These are phyloP conservation scores for Melanotaenia pygmaea DNA, from an alignment of 2,797 vertebrate species.

Conservation along the genomic window DNA sequence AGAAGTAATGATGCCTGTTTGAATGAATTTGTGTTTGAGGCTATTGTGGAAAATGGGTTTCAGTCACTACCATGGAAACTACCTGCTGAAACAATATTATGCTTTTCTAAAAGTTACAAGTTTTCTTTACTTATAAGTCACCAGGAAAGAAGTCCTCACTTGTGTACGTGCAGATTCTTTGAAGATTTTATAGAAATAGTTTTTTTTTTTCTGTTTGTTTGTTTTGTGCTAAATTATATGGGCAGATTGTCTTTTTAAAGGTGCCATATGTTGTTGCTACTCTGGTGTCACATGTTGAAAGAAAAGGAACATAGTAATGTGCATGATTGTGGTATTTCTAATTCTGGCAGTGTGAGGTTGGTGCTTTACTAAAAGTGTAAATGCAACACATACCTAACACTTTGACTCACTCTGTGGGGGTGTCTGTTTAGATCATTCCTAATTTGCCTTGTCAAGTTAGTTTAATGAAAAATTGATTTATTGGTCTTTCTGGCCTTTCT, in stretches of 20 bases:
- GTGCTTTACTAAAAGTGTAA: background rate
- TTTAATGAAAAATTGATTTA: slow-evolving; percentile 11
- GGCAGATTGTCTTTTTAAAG: slow-evolving; percentile 34
- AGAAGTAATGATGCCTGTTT: slow-evolving; percentile 39
- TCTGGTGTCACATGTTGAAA: slow-evolving; percentile 15
- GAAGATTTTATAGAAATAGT: background rate
- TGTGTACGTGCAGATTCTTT: slow-evolving; percentile 41
- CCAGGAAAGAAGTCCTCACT: slow-evolving; percentile 37
- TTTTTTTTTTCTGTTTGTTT: background rate
- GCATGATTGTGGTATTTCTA: too few relatives aligned
- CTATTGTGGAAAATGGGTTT: slow-evolving; percentile 28
- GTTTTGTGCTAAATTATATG: slow-evolving; percentile 35
- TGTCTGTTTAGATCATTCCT: slow-evolving; percentile 2
- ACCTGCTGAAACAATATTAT: slow-evolving; percentile 28
- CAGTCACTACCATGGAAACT: slow-evolving; percentile 38
- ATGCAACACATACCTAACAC: slow-evolving; percentile 39
- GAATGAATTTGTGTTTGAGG: slow-evolving; percentile 6
- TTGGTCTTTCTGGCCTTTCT: background rate
- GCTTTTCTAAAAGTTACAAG: slow-evolving; percentile 39
- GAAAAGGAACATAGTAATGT: too few relatives aligned
- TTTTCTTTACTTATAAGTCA: slow-evolving; percentile 37
- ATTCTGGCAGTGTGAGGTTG: too few relatives aligned
- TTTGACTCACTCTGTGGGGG: slow-evolving; percentile 26
- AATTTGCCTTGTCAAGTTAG: background rate
- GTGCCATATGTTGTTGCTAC: slow-evolving; percentile 31